phyloP scores from a whole-genome alignment of 2,113 vertebrate species.

The Camelus dromedarius region DNA sequence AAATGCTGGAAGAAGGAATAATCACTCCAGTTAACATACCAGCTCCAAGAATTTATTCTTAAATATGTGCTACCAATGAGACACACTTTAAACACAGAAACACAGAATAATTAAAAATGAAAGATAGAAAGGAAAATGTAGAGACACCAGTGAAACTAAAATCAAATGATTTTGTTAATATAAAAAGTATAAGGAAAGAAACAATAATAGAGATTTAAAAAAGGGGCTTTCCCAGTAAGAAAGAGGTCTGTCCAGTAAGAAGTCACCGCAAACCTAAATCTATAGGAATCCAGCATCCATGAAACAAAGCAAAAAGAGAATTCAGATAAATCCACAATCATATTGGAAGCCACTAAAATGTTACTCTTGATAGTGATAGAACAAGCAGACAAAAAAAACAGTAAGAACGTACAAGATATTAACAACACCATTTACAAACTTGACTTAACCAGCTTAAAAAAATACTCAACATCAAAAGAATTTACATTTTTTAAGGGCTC shows the following conservation, averaged over 20 bases:
- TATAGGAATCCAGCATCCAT: neutral
- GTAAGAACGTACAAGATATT: neutral
- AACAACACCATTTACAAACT: neutral
- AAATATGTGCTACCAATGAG: neutral
- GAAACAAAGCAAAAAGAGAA: neutral
- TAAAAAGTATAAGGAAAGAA: neutral
- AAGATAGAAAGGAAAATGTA: neutral
- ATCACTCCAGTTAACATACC: neutral
- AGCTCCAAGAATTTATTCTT: neutral
- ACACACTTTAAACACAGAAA: neutral
- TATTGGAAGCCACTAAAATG: neutral
- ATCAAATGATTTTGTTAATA: neutral
- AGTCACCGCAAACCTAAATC: neutral
- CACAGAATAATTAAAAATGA: neutral
- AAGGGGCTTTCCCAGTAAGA: neutral
- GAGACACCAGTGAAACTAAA: neutral
- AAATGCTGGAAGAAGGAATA: neutral
- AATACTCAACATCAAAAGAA: neutral
- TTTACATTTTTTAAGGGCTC: neutral
- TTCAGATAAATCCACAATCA: neutral
- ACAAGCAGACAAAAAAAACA: neutral
- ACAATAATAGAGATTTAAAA: neutral
- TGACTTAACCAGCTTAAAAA: neutral
- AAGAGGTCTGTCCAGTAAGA: neutral
- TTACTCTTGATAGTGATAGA: neutral